These are phyloP conservation scores for Athene cunicularia DNA, from an alignment of 2,113 vertebrate genomes.

Conservation along the genomic window DNA sequence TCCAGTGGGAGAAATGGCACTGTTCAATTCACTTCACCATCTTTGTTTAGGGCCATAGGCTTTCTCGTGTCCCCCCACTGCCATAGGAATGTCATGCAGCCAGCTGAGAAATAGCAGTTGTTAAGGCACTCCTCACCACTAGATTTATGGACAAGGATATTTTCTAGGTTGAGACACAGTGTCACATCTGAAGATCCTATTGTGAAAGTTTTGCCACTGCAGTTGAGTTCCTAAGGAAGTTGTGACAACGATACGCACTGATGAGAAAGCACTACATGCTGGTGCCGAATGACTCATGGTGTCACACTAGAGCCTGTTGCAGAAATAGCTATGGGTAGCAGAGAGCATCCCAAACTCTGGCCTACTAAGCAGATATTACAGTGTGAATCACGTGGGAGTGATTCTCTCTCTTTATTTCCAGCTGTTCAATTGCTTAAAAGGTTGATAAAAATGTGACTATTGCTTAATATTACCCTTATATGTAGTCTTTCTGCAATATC, in stretches of 20 bases:
- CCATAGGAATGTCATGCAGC: fast-evolving
- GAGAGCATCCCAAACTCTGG: slow-evolving; percentile 2
- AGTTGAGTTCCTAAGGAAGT: background rate
- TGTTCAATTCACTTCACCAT: background rate
- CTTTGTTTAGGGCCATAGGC: fast-evolving
- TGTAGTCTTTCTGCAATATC: background rate
- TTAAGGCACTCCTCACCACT: background rate
- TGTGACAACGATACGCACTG: background rate
- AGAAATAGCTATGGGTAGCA: slow-evolving; percentile 22
- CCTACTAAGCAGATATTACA: background rate
- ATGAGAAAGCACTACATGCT: background rate
- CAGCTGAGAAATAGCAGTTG: background rate
- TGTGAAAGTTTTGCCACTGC: background rate
- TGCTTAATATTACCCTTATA: slow-evolving; percentile 35
- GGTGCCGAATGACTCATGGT: background rate
- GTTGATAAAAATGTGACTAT: slow-evolving; percentile 36
- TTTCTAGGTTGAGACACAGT: background rate
- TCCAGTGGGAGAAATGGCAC: background rate
- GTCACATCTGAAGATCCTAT: background rate
- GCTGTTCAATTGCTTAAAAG: slow-evolving; percentile 1
- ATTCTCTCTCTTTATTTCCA: background rate
- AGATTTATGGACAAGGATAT: background rate
- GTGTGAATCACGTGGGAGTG: background rate
- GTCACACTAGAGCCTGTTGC: background rate
- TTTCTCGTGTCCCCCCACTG: background rate